A percentile compares a stretch with the other conserved stretches of the same genome.
Conservation (phyloP, 1,140 invertebrate genomes). For the Neodiprion pinetum region DNA sequence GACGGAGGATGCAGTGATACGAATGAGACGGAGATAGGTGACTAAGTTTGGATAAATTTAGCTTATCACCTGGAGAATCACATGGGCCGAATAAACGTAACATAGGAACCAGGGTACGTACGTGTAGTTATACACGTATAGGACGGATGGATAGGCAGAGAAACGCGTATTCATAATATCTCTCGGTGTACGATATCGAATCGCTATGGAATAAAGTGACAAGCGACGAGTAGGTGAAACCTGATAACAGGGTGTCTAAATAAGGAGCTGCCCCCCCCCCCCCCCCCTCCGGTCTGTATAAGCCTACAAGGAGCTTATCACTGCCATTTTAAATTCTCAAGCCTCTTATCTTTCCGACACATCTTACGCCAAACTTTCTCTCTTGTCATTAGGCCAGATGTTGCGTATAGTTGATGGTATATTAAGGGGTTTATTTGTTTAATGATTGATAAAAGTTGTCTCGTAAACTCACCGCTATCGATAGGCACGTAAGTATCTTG, state of each 20-base stretch:
- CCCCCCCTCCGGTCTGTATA: constrained; percentile 16
- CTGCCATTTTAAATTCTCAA: constrained; percentile 58
- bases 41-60: not conserved
- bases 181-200: not conserved
- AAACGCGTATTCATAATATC: not conserved
- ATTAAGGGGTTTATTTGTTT: not conserved
- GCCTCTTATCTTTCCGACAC: constrained; percentile 59
- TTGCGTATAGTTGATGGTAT: constrained; percentile 45
- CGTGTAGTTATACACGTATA: not conserved
- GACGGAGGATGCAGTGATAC: not conserved
- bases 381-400: constrained; percentile 50
- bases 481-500: constrained; percentile 60
- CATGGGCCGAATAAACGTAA: not conserved
- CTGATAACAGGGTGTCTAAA: constrained; percentile 62
- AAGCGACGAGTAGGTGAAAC: constrained; percentile 48
- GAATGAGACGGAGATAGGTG: not conserved
- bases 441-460: not conserved
- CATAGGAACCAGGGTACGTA: not conserved
- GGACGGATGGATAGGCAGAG: not conserved
- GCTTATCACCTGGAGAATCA: constrained; percentile 7
- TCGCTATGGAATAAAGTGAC: not conserved
- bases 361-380: constrained; percentile 64
- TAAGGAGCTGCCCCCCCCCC: constrained; percentile 53
- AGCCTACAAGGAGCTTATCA: constrained; percentile 46
- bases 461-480: constrained; percentile 56